Conservation (phyloP, 2,113 vertebrate species). For the Eurystomus gularis region DNA sequence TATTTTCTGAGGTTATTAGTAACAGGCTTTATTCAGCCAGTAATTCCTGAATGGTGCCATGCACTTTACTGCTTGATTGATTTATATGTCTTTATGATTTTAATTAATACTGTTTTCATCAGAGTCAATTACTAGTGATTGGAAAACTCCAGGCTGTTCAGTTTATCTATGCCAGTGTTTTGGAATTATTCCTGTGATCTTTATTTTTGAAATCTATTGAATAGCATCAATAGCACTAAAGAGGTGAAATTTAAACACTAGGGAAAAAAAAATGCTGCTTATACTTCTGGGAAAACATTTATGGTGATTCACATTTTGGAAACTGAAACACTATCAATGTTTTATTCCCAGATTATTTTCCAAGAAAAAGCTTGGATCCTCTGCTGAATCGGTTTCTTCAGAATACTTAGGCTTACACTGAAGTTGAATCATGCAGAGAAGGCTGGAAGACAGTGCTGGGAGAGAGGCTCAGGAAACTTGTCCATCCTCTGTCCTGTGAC, state of each 20-base stretch:
- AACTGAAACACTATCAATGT: constrained; percentile 1
- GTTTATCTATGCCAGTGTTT: not conserved
- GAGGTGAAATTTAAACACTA: not conserved
- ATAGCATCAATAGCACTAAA: constrained; percentile 6
- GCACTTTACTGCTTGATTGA: not conserved
- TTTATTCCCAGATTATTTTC: constrained; percentile 52
- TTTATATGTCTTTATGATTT: constrained; percentile 36
- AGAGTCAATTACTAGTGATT: not conserved
- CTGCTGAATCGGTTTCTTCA: constrained; percentile 36
- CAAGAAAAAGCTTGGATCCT: constrained; percentile 48
- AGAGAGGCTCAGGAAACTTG: not conserved
- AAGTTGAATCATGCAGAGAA: not conserved
- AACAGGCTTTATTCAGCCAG: not conserved
- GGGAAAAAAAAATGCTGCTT: not conserved
- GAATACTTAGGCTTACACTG: not conserved
- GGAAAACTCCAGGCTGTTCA: not conserved
- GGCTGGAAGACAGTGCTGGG: not conserved
- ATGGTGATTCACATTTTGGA: constrained; percentile 55
- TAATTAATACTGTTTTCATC: constrained; percentile 22
- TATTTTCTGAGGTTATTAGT: constrained; percentile 27
- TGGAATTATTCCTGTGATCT: not conserved
- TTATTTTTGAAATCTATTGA: constrained; percentile 3
- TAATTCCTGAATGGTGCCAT: not conserved
- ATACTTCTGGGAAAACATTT: constrained; percentile 45
- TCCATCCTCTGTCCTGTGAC: not conserved